Base-by-base conservation (phyloP, 2,888 invertebrate species). In the Serrognathus titanus region DNA sequence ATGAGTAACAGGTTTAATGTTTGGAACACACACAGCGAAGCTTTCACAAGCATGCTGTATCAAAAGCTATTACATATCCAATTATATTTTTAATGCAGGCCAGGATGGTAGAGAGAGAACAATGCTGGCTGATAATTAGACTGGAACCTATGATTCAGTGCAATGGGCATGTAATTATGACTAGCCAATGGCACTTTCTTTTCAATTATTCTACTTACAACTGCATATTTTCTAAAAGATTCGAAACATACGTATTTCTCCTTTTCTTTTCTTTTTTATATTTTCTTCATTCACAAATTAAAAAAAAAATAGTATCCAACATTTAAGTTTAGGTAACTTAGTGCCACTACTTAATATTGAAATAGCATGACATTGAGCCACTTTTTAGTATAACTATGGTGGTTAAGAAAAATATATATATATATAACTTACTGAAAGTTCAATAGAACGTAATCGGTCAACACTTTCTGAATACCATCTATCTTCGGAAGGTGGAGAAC, bases 401-500 rank as follows among this genome's bases (percentile, higher is more conserved):
- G 45, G 3, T 41, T 36, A n/a, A 31, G 10, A 13, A 35, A 13
- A 54, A 39, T 45, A 57, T 40, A n/a, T n/a, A 16, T 41, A 20
- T 24, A 13, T 43, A 13, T 8, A 46, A 73, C 75, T 73, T 66
- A 77, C 77, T 61, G 76, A 74, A 52, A 77, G 67, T 66, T 77
- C 77, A 56, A 77, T 77, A 39, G 75, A 76, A 51, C 77, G 68
- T 58, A 77, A 64, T 59, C 73, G 68, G 63, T 77, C 76, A 4
- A 77, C 76, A 59, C 75, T 77, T 57, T 77, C 77, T 24, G 74
- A 72, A 65, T 74, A 77, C 72, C 73, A 72, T 38, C 74, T 68
- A 55, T 76, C 76, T 52, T 77, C 76, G 58, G 75, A 66, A 55
- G 72, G 71, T 7, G 79, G 78, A 41, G 79, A 78, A 62, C 79